Percentiles rank a stretch among this genome's conserved stretches.
Conservation (phyloP, 2,888 invertebrate genomes). For the Pseudococcus longispinus region DNA sequence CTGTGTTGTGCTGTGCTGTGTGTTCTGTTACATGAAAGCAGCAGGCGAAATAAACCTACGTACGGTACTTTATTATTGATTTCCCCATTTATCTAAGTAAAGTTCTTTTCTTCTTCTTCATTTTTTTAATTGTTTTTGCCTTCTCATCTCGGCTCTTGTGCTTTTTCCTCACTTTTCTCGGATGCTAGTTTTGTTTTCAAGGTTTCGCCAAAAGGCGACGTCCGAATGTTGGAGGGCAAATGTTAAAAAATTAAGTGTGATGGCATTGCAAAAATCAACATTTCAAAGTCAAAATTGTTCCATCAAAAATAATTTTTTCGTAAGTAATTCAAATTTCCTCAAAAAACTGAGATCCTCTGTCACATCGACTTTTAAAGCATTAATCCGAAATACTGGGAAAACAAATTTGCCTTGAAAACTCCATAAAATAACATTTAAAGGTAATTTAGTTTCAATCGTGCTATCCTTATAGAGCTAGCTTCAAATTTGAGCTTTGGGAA, state of each 20-base stretch:
- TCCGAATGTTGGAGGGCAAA: background rate
- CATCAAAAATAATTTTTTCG: background rate
- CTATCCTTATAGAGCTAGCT: too few relatives aligned
- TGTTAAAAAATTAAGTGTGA: background rate
- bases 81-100: constrained; percentile 51
- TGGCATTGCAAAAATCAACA: background rate
- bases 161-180: background rate
- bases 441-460: too few relatives aligned
- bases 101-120: background rate
- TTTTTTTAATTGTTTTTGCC: background rate
- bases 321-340: too few relatives aligned
- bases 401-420: too few relatives aligned
- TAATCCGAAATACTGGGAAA: too few relatives aligned
- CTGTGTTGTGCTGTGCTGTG: background rate
- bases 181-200: background rate
- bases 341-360: too few relatives aligned
- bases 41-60: constrained; percentile 53
- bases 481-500: too few relatives aligned
- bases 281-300: too few relatives aligned
- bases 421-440: too few relatives aligned
- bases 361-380: too few relatives aligned
- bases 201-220: background rate
- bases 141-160: background rate
- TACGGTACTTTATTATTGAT: constrained; percentile 55
- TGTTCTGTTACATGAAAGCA: constrained; percentile 46